Base-by-base conservation (phyloP, 2,888 invertebrate genomes). In the Spilosoma lubricipeda region DNA sequence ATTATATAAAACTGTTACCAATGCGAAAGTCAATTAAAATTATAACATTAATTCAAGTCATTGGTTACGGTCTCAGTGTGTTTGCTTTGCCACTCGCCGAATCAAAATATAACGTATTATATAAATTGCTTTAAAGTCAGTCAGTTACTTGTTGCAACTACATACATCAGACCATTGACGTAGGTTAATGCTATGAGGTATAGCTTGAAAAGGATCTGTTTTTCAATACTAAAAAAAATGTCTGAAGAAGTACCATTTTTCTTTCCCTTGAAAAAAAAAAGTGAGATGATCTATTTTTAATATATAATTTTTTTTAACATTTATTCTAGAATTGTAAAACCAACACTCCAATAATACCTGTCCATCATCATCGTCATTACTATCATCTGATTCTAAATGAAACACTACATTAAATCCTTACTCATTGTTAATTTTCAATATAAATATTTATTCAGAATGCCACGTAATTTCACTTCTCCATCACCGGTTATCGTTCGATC, bases 391-490 rank as follows among this genome's bases (percentile, higher is more conserved):
- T 27, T 15, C 66, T 42, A 66, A 59, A 39, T 15, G 63, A 48
- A 73, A 74, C 66, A 75, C 74, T 68, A 74, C 66, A 67, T 13
- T 0, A 9, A 15, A 33, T 75, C 42, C 18, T 27, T 23, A n/a
- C 70, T 78, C 77, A 72, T 42, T 75, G 75, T 13, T 33, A 71
- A 75, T 73, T 80, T 79, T 77, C 77, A 73, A 77, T 79, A 82
- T 79, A 85, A 82, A 84, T 84, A 84, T 87, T 84, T 85, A 77
- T 77, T 73, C 71, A 70, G 72, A 72, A 83, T 82, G 81, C 76
- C 78, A 75, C 48, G 81, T 84, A 82, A 86, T 88, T 90, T 87
- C 85, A 84, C 85, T 84, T 82, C 84, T 88, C 87, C 85, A 88
- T 89, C 87, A 87, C 75, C 45, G 72, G 74, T 78, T 89, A 89